phyloP scores from a whole-genome alignment of 2,888 invertebrate genomes.

The Chironomus tentans region DNA sequence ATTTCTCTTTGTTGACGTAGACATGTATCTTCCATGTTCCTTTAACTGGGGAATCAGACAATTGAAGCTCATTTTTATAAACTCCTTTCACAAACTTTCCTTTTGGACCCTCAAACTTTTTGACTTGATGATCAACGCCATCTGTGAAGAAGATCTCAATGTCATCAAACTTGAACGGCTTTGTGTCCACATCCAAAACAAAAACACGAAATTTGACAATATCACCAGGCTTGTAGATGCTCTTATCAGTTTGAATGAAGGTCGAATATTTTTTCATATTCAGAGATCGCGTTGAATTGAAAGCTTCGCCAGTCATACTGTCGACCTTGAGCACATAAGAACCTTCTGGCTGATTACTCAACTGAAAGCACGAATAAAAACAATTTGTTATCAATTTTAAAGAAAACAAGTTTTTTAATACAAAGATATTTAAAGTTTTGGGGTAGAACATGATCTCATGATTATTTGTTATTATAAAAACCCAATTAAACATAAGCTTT shows the following conservation, averaged over 20 bases:
- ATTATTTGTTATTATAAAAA: too few relatives aligned
- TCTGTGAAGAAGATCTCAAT: conserved; percentile 45
- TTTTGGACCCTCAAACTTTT: conserved; percentile 60
- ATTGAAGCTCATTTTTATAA: conserved; percentile 61
- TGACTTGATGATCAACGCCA: conserved; percentile 67
- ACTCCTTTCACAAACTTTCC: conserved; percentile 55
- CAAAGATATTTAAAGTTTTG: too few relatives aligned
- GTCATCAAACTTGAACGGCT: conserved; percentile 45
- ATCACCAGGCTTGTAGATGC: conserved; percentile 80
- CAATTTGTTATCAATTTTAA: conserved; percentile 41
- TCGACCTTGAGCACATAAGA: too few relatives aligned
- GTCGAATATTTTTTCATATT: conserved; percentile 74
- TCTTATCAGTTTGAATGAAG: conserved; percentile 88
- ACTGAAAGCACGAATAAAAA: too few relatives aligned
- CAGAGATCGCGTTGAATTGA: conserved; percentile 26
- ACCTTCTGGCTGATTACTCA: too few relatives aligned
- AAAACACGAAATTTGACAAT: conserved; percentile 73
- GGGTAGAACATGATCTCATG: too few relatives aligned
- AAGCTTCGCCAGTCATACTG: too few relatives aligned
- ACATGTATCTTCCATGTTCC: conserved; percentile 81
- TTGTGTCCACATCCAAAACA: conserved; percentile 62
- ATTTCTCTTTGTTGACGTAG: conserved; percentile 44
- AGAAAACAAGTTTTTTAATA: too few relatives aligned
- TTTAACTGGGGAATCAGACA: conserved; percentile 73
- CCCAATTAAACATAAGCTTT: too few relatives aligned